These are phyloP conservation scores for Molanna angustata DNA, from an alignment of 2,888 invertebrate genomes.

Conservation along the genomic window DNA sequence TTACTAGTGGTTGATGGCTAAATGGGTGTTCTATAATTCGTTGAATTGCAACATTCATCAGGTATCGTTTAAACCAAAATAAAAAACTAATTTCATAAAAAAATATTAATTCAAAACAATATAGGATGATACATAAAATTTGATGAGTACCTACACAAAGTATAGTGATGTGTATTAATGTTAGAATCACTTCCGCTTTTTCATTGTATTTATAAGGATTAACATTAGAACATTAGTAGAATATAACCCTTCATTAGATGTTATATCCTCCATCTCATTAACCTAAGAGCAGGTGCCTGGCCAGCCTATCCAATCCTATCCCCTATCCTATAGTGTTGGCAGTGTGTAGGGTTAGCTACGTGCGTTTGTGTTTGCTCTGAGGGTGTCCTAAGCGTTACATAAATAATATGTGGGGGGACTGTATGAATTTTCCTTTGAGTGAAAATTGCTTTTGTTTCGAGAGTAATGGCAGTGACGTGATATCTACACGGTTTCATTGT, in stretches of 20 bases:
- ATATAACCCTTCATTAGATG: slow-evolving; percentile 17
- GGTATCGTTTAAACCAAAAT: too few relatives aligned
- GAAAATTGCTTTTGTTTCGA: slow-evolving; percentile 29
- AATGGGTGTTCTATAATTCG: too few relatives aligned
- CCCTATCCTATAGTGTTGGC: neutral
- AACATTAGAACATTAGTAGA: slow-evolving; percentile 5
- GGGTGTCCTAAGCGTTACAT: slow-evolving; percentile 18
- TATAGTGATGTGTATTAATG: too few relatives aligned
- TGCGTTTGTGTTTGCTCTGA: slow-evolving; percentile 15
- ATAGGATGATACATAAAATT: too few relatives aligned
- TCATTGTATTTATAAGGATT: slow-evolving; percentile 6
- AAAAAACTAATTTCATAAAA: too few relatives aligned
- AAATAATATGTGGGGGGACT: slow-evolving; percentile 27
- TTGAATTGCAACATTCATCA: too few relatives aligned
- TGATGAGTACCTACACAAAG: too few relatives aligned
- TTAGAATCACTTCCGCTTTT: slow-evolving; percentile 7
- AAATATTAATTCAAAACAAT: too few relatives aligned
- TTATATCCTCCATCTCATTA: slow-evolving; percentile 10
- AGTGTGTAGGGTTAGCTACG: neutral
- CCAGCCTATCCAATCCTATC: neutral
- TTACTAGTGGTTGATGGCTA: too few relatives aligned
- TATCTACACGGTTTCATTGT: slow-evolving; percentile 23
- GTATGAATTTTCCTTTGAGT: slow-evolving; percentile 31
- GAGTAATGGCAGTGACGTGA: slow-evolving; percentile 28
- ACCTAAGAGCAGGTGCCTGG: slow-evolving; percentile 10